Evolutionary conservation across 2,888 invertebrate genomes (phyloP), one percentile per base, ranked within the genome.

Genomic region (Amiota minor): DNA sequence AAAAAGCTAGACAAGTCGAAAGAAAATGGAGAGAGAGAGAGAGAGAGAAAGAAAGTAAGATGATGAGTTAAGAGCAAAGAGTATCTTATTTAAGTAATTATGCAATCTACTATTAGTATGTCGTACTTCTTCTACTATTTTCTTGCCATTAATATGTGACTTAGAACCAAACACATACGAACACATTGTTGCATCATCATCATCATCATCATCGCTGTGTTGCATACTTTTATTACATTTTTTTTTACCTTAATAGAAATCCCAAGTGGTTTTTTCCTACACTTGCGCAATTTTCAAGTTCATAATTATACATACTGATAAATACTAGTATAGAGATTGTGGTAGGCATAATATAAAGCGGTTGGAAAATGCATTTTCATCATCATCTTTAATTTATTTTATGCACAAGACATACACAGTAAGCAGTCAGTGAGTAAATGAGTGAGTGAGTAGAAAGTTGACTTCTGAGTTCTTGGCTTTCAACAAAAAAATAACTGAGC

Each of bases 51-150:
- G 53, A 53, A 53, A 9, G 49, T 68, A 14, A 20, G 49, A 49
- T 47, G 46, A 59, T 49, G 47, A 45, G 45, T n/a, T 47, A 71
- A 23, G 20, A 46, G 45, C 1, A 14, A n/a, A 9, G 46, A 47
- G 18, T 46, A 81, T 80, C 81, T 69, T 82, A 79, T 81, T 82
- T 79, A 78, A 82, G 80, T 79, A 84, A 83, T 85, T 85, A 83
- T 81, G 76, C 80, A 85, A 81, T 77, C 79, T 71, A 35, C 35
- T 35, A 0, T 3, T 35, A 35, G 2, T 23, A 3, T 23, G 23
- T 23, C 23, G 23, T 23, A 6, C 4, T 35, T 2, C 35, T 35
- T 50, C 76, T 75, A 72, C 72, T 75, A 74, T 74, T 74, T 73
- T 70, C 72, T 12, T 55, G 71, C n/a, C 68, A 35, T 53, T 74